These are phyloP conservation scores for Limnothrissa miodon DNA, from an alignment of 2,113 vertebrate genomes.

Conservation along the genomic window DNA sequence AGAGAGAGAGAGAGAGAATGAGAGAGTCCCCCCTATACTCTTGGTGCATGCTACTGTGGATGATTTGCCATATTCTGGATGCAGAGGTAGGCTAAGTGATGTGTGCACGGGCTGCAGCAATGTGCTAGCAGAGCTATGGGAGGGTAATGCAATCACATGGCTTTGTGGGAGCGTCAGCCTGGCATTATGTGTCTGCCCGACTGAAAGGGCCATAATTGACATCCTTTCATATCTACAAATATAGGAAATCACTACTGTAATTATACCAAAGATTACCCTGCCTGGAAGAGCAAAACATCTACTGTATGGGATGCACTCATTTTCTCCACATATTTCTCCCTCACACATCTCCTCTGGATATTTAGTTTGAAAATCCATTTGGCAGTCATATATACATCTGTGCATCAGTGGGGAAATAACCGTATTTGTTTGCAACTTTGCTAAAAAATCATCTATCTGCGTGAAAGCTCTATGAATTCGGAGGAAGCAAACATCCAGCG, in stretches of 20 bases:
- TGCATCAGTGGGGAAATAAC: not conserved
- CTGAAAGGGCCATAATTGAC: slow-evolving; percentile 65
- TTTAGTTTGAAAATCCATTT: not conserved
- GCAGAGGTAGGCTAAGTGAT: slow-evolving; percentile 47
- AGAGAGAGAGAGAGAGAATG: not conserved
- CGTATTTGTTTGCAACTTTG: not conserved
- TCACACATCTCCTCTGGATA: not conserved
- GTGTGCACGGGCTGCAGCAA: slow-evolving; percentile 60
- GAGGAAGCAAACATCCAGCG: not conserved
- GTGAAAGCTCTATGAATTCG: not conserved
- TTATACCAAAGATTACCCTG: slow-evolving; percentile 44
- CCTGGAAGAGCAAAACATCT: slow-evolving; percentile 11
- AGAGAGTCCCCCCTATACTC: slow-evolving; percentile 45
- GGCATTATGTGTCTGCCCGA: slow-evolving; percentile 46
- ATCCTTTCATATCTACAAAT: slow-evolving; percentile 66
- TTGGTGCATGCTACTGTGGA: slow-evolving; percentile 45
- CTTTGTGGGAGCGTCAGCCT: slow-evolving; percentile 63
- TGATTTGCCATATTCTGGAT: slow-evolving; percentile 62
- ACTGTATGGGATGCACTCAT: not conserved
- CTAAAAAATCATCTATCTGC: not conserved
- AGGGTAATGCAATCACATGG: slow-evolving; percentile 65
- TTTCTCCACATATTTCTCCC: not conserved
- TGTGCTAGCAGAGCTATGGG: slow-evolving; percentile 62
- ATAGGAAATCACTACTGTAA: slow-evolving; percentile 65
- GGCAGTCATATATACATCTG: not conserved